Conservation (phyloP, 1,140 invertebrate genomes). For the Calephelis virginiensis region DNA sequence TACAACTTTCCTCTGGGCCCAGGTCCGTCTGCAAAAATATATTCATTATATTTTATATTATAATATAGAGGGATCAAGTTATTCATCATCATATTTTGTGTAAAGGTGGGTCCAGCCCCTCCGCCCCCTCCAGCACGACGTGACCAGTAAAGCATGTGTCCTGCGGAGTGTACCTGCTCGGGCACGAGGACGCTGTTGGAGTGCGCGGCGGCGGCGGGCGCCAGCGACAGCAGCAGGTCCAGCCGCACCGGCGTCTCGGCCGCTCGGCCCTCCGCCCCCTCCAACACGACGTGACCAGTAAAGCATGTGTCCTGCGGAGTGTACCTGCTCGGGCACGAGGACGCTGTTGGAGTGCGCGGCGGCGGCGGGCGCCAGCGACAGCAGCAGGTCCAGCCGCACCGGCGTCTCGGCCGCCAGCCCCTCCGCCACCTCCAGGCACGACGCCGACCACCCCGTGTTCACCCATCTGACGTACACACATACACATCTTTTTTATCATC, state of each 20-base stretch:
- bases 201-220: constrained; percentile 82
- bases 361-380: constrained; percentile 88
- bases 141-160: neutral
- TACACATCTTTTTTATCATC: too few species aligned
- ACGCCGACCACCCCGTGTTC: constrained; percentile 91
- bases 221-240: constrained; percentile 91
- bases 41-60: too few species aligned
- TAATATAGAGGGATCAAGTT: too few species aligned
- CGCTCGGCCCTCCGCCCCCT: too few species aligned
- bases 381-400: constrained; percentile 91
- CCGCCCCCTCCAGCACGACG: too few species aligned
- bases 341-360: constrained; percentile 81
- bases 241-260: constrained; percentile 93
- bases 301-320: neutral
- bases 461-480: constrained; percentile 92
- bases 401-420: constrained; percentile 93
- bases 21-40: constrained; percentile 43
- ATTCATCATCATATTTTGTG: too few species aligned
- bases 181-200: constrained; percentile 84
- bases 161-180: constrained; percentile 53
- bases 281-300: too few species aligned
- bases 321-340: constrained; percentile 80
- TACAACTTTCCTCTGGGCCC: constrained; percentile 63
- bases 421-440: constrained; percentile 92
- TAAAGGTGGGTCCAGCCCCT: too few species aligned